Conservation (phyloP, 2,113 vertebrate species). For the Otolemur garnettii region DNA sequence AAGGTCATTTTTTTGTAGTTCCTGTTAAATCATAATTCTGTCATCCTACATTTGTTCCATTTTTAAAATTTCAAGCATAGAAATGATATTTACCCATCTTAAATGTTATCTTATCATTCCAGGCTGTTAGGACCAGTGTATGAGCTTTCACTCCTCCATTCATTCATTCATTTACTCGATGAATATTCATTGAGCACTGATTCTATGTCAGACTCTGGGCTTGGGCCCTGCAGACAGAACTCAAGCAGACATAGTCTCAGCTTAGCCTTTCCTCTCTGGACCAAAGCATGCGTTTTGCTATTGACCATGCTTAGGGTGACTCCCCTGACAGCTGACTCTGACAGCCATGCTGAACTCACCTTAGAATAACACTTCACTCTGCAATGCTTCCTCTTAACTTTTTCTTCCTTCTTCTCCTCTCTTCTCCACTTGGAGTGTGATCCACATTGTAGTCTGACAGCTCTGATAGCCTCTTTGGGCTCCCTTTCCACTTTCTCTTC, state of each 20-base stretch:
- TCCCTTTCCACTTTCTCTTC: neutral
- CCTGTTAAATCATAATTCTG: neutral
- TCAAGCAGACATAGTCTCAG: neutral
- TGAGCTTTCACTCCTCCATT: too few relatives aligned
- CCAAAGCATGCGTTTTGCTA: neutral
- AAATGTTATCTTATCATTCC: neutral
- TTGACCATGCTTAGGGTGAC: neutral
- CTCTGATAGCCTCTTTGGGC: neutral
- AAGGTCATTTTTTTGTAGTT: neutral
- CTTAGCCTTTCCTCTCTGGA: neutral
- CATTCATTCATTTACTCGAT: neutral
- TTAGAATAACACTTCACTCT: neutral
- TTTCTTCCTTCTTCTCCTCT: neutral
- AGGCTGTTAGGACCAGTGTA: neutral
- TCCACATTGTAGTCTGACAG: neutral
- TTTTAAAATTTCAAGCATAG: neutral
- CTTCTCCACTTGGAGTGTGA: neutral
- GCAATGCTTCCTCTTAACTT: neutral
- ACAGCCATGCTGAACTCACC: neutral
- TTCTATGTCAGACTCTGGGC: neutral
- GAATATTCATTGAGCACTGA: neutral
- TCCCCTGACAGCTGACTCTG: neutral
- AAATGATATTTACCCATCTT: neutral
- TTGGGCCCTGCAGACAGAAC: neutral
- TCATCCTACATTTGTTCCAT: neutral